Conservation (phyloP, 2,113 vertebrate genomes). For the Burhinus oedicnemus region DNA sequence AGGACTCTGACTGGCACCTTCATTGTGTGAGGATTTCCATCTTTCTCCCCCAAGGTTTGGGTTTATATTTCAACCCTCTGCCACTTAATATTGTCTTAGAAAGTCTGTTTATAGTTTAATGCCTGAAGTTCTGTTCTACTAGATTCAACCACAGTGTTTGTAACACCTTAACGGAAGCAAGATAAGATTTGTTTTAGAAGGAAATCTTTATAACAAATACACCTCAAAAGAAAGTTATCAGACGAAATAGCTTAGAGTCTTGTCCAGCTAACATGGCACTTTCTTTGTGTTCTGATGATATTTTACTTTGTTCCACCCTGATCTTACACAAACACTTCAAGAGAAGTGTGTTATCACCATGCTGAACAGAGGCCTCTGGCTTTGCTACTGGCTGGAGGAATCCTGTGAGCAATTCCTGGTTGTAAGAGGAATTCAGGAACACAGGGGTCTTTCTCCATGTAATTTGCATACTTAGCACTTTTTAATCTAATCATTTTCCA, state of each 20-base stretch:
- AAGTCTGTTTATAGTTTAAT: too few species aligned
- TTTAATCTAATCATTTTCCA: neutral
- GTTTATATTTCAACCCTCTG: too few species aligned
- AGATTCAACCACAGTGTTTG: too few species aligned
- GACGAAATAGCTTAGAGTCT: neutral
- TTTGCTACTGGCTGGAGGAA: neutral
- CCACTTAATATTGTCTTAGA: too few species aligned
- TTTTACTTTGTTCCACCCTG: neutral
- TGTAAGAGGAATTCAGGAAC: neutral
- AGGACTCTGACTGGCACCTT: too few species aligned
- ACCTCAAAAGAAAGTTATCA: too few species aligned
- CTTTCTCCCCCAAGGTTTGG: too few species aligned
- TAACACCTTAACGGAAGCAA: too few species aligned
- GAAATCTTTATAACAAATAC: too few species aligned
- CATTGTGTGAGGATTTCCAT: too few species aligned
- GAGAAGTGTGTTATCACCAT: accelerated
- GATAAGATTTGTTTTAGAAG: too few species aligned
- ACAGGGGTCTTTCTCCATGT: accelerated
- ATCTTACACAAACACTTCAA: neutral
- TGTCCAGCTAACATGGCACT: neutral
- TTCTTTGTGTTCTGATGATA: neutral
- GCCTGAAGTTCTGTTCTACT: too few species aligned
- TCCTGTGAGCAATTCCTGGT: neutral
- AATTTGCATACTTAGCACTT: neutral
- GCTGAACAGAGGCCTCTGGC: neutral